phyloP scores from a whole-genome alignment of 2,888 invertebrate genomes.

The Cheilosia vulpina region DNA sequence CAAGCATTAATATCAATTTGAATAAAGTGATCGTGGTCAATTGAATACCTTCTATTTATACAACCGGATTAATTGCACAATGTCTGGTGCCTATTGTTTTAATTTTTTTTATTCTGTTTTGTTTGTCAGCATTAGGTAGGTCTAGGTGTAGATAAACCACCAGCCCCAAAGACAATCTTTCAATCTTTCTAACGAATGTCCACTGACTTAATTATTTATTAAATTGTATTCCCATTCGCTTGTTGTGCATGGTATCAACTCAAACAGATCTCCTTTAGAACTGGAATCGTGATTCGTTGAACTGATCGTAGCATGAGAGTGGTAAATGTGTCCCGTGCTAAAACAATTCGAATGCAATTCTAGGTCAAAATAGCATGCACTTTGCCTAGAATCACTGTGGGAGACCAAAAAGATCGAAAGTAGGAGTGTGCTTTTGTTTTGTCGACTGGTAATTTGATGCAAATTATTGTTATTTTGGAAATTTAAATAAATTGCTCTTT shows the following conservation, averaged over 20 bases:
- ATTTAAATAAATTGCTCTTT: too few species aligned
- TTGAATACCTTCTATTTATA: slow-evolving; percentile 57
- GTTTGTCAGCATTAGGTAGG: not conserved
- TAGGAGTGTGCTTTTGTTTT: not conserved
- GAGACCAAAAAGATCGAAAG: slow-evolving; percentile 1
- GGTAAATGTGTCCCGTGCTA: slow-evolving; percentile 64
- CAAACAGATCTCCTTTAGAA: slow-evolving; percentile 39
- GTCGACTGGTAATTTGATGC: slow-evolving; percentile 1
- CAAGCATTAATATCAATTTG: slow-evolving; percentile 60
- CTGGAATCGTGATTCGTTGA: slow-evolving; percentile 61
- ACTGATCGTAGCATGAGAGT: slow-evolving; percentile 50
- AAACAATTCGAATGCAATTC: slow-evolving; percentile 57
- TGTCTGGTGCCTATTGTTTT: slow-evolving; percentile 63
- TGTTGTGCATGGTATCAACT: slow-evolving; percentile 34
- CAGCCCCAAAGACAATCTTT: slow-evolving; percentile 46
- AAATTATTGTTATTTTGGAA: not conserved
- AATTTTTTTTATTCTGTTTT: slow-evolving; percentile 31
- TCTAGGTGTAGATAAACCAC: not conserved
- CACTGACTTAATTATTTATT: slow-evolving; percentile 65
- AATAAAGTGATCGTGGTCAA: slow-evolving; percentile 69
- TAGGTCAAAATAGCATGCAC: slow-evolving; percentile 56
- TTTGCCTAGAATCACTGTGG: slow-evolving; percentile 12
- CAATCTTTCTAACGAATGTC: slow-evolving; percentile 56
- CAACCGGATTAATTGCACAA: slow-evolving; percentile 73
- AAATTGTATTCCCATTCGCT: slow-evolving; percentile 42